Conservation (phyloP, 2,797 vertebrate genomes). For the Denticeps clupeoides region DNA sequence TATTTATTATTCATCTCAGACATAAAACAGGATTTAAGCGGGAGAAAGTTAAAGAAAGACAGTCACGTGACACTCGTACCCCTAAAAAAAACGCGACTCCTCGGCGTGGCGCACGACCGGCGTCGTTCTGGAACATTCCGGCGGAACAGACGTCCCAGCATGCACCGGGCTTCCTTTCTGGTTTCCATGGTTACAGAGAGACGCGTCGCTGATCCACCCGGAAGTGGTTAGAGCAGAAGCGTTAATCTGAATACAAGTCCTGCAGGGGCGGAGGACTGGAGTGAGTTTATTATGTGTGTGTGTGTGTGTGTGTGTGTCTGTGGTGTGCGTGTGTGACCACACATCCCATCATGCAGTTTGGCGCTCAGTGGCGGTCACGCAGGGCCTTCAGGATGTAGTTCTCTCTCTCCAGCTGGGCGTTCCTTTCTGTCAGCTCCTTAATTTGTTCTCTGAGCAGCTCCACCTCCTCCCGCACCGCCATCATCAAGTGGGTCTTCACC, state of each 20-base stretch:
- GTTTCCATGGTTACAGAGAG: too few species aligned
- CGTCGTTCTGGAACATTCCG: too few species aligned
- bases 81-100: too few species aligned
- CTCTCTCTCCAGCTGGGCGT: conserved; percentile 65
- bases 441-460: conserved; percentile 70
- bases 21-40: conserved; percentile 15
- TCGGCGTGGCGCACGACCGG: too few species aligned
- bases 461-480: conserved; percentile 72
- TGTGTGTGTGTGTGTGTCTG: conserved; percentile 3
- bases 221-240: too few species aligned
- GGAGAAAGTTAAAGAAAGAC: too few species aligned
- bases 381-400: conserved; percentile 63
- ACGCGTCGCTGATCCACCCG: too few species aligned
- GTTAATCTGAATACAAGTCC: too few species aligned
- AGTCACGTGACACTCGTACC: too few species aligned
- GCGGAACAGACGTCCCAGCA: too few species aligned
- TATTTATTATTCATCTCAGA: conserved; percentile 30
- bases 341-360: conserved; percentile 18
- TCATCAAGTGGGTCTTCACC: conserved; percentile 75
- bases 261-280: too few species aligned
- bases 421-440: conserved; percentile 64
- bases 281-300: neutral
- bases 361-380: conserved; percentile 32
- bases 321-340: conserved; percentile 6
- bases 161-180: too few species aligned